These are phyloP conservation scores for Myotis yumanensis DNA, from an alignment of 2,113 vertebrate genomes.

Conservation along the genomic window DNA sequence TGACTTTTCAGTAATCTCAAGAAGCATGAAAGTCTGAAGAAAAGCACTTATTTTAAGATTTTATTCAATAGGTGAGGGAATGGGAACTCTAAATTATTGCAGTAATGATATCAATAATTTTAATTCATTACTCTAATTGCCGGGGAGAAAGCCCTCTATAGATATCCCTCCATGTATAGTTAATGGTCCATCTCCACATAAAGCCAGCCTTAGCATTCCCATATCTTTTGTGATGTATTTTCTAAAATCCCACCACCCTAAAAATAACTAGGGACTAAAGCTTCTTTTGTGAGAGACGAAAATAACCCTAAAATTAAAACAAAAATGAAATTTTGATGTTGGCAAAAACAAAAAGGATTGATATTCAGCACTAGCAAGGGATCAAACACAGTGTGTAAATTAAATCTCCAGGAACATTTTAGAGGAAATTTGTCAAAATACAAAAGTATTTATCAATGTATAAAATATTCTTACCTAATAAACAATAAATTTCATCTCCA, in stretches of 20 bases:
- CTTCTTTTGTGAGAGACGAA: neutral
- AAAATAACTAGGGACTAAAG: neutral
- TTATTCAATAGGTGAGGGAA: neutral
- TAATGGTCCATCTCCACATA: neutral
- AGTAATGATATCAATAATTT: too few relatives aligned
- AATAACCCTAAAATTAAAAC: neutral
- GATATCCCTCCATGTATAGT: neutral
- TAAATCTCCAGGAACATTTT: neutral
- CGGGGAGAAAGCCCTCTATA: neutral
- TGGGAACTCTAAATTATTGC: too few relatives aligned
- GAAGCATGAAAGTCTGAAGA: neutral
- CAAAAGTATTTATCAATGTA: neutral
- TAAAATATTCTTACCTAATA: neutral
- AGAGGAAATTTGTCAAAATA: constrained; percentile 11
- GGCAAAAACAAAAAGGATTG: neutral
- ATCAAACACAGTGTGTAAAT: neutral
- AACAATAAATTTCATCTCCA: neutral
- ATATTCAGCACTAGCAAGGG: neutral
- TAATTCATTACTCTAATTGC: neutral
- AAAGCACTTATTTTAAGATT: neutral
- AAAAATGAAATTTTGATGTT: constrained; percentile 22
- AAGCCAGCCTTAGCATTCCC: neutral
- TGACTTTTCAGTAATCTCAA: neutral
- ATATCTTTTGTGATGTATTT: neutral
- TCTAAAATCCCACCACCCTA: neutral